A percentile compares a stretch with the other conserved stretches of the same genome.
Conservation (phyloP, 2,113 vertebrate genomes). For the Emydocephalus ijimae region DNA sequence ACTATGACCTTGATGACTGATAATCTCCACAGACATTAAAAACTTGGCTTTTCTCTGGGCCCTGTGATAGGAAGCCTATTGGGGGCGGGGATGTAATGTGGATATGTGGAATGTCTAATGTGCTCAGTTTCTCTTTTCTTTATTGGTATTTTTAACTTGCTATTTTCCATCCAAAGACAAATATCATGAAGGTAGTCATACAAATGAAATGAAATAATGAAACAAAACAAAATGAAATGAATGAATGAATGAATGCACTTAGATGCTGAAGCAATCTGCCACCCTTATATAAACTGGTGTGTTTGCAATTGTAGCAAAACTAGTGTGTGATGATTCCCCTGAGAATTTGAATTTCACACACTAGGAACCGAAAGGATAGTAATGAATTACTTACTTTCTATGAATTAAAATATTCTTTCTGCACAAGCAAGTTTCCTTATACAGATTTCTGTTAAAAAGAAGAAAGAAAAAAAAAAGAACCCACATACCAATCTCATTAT, state of each 20-base stretch:
- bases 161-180: neutral
- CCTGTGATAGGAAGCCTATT: neutral
- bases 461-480: neutral
- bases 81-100: neutral
- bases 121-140: neutral
- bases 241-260: neutral
- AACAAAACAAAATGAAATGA: neutral
- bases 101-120: neutral
- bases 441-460: neutral
- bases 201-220: neutral
- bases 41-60: neutral
- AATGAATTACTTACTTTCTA: neutral
- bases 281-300: too few species aligned
- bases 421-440: neutral
- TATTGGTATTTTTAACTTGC: neutral
- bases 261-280: neutral
- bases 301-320: too few species aligned
- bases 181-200: neutral
- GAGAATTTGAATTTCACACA: neutral
- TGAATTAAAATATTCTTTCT: neutral
- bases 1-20: neutral
- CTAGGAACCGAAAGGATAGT: neutral
- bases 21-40: neutral
- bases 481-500: neutral
- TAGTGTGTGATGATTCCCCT: neutral